Evolutionary conservation across 2,888 invertebrate species (phyloP), one percentile per base, ranked within the genome.

Genomic region (Phoenoteleia sp.): DNA sequence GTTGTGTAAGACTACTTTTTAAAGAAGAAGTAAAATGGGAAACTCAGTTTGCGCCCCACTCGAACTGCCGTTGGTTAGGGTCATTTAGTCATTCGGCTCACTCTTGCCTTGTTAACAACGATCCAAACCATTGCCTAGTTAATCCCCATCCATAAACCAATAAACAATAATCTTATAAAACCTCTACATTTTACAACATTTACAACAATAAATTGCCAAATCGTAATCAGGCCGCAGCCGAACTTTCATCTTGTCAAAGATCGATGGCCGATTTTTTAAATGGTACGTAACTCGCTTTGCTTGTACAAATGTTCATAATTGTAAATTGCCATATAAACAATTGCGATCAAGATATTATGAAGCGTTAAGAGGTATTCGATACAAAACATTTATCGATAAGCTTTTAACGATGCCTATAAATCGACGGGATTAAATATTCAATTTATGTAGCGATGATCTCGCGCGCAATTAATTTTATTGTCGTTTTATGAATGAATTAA

Each of bases 21-120:
- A 77, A 82, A 72, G 76, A 49, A 66, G 85, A 85, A 64, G 72
- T 62, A 72, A 69, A 81, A 82, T 77, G 75, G 64, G 84, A 77
- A 81, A 84, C 86, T 76, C 56, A 45, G 56, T 58, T 85, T 67
- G 69, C 72, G 69, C 85, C 85, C 82, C 85, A 86, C 81, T 86
- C 84, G 42, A 29, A 17, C 11, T 76, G 69, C 21, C 74, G 60
- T 54, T 71, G 49, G 52, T 67, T 36, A 82, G 84, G 86, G 81
- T 84, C 86, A 87, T 87, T 85, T 79, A 77, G 76, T 72, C 62
- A 74, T 66, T 84, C 80, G 49, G 49, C 56, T 80, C 58, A 52
- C 33, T 72, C 56, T 76, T 56, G 74, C 42, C 81, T 87, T 42
- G 77, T 84, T 62, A 79, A 64, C 66, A 67, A 49, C 64, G 60